phyloP scores from a whole-genome alignment of 92 coral and sea anemone genomes.

The Parazoanthus atlanticus region DNA sequence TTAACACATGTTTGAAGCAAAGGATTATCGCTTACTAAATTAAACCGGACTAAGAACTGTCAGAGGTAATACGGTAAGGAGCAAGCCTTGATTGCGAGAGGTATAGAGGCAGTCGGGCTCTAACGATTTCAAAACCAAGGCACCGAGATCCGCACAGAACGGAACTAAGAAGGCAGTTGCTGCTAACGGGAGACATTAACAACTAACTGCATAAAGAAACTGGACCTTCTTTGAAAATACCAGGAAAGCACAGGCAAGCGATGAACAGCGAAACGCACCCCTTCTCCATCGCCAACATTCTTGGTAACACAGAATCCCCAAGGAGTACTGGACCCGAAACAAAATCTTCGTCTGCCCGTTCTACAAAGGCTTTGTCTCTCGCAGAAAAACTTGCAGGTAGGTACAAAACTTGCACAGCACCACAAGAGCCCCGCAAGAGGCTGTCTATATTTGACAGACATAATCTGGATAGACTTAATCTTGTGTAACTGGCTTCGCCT shows the following conservation, averaged over 20 bases:
- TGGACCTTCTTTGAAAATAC: no score
- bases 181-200: not conserved
- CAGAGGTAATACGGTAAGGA: not conserved
- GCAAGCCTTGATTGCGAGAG: not conserved
- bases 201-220: not conserved
- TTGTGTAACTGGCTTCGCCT: no score
- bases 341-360: constrained; percentile 3
- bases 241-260: not conserved
- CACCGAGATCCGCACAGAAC: not conserved
- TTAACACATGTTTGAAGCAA: constrained; percentile 32
- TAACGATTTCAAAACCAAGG: not conserved
- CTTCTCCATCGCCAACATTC: constrained; percentile 34
- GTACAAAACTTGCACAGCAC: not conserved
- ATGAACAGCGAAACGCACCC: constrained; percentile 27
- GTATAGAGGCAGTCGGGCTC: not conserved
- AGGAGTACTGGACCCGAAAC: not conserved
- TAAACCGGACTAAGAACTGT: not conserved
- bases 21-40: constrained; percentile 27
- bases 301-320: constrained; percentile 13
- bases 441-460: not conserved
- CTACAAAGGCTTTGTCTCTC: constrained; percentile 20
- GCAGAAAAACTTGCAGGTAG: constrained; percentile 44
- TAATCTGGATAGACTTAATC: not conserved
- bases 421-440: not conserved
- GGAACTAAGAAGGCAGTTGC: not conserved